Evolutionary conservation across 2,113 vertebrate species (phyloP).

Genomic region (Brachionichthys hirsutus): DNA sequence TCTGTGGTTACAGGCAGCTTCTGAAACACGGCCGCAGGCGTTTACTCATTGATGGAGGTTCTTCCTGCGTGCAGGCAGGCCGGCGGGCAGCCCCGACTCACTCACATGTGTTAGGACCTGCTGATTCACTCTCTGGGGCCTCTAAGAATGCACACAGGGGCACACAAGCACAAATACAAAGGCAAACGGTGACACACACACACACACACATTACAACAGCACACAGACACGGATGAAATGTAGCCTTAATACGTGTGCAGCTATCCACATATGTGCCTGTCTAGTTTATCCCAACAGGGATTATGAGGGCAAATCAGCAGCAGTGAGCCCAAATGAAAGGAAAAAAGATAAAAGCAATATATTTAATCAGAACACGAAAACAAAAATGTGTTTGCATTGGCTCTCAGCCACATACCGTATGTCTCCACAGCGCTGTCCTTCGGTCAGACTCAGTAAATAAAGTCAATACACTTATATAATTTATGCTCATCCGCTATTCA

Average conservation of each 20-base stretch:
- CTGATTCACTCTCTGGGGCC: slow-evolving; percentile 74
- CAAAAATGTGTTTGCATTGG: slow-evolving; percentile 50
- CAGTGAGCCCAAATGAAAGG: slow-evolving; percentile 54
- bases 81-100: slow-evolving; percentile 62
- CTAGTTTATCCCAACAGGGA: slow-evolving; percentile 49
- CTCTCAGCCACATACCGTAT: slow-evolving; percentile 39
- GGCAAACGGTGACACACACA: slow-evolving; percentile 22
- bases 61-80: slow-evolving; percentile 55
- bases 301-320: slow-evolving; percentile 51
- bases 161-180: slow-evolving; percentile 11
- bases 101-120: slow-evolving; percentile 66
- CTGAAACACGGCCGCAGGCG: slow-evolving; percentile 68
- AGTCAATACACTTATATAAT: slow-evolving; percentile 37
- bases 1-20: slow-evolving; percentile 61
- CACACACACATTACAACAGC: slow-evolving; percentile 11
- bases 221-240: slow-evolving; percentile 36
- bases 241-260: slow-evolving; percentile 4
- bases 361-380: slow-evolving; percentile 59
- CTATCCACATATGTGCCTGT: slow-evolving; percentile 35
- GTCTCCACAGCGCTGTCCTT: slow-evolving; percentile 39
- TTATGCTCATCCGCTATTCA: slow-evolving; percentile 1
- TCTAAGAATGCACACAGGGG: slow-evolving; percentile 7
- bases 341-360: slow-evolving; percentile 57
- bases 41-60: slow-evolving; percentile 75
- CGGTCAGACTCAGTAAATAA: slow-evolving; percentile 45